Evolutionary conservation across 1,140 invertebrate genomes (phyloP).

Genomic region (Archegozetes longisetosus): DNA sequence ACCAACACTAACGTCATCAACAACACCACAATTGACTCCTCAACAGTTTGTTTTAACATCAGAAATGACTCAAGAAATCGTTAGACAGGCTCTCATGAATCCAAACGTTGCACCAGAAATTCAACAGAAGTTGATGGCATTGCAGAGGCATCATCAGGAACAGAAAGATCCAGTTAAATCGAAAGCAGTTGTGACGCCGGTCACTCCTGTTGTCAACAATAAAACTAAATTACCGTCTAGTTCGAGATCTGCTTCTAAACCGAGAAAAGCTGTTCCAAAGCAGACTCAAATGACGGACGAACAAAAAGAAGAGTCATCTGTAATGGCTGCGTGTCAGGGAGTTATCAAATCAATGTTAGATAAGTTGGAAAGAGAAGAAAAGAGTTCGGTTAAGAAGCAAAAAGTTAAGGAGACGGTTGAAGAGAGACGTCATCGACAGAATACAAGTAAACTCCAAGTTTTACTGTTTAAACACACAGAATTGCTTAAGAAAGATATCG

Average conservation of each 20-base stretch:
- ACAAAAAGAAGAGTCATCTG: conserved; percentile 14
- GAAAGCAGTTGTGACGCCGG: background rate
- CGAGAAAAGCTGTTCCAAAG: background rate
- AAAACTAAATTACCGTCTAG: background rate
- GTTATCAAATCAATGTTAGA: conserved; percentile 30
- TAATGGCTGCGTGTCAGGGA: conserved; percentile 26
- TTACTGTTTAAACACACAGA: conserved; percentile 67
- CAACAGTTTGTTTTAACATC: conserved; percentile 55
- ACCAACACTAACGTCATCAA: background rate
- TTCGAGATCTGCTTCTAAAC: background rate
- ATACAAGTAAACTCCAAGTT: conserved; percentile 26
- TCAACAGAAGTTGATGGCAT: conserved; percentile 71
- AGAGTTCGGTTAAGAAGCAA: conserved; percentile 22
- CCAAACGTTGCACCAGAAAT: conserved; percentile 74
- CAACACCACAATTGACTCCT: background rate
- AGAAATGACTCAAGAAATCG: conserved; percentile 68
- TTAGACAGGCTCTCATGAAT: conserved; percentile 31
- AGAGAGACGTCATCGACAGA: conserved; percentile 23
- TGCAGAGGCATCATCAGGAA: conserved; percentile 63
- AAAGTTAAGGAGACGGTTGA: conserved; percentile 25
- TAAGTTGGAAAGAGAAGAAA: conserved; percentile 31
- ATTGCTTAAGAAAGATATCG: conserved; percentile 77
- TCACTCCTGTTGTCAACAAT: background rate
- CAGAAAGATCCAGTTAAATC: background rate
- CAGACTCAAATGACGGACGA: background rate